These are phyloP conservation scores for Trachelus stipa DNA, from an alignment of 2,888 invertebrate species.

Conservation along the genomic window DNA sequence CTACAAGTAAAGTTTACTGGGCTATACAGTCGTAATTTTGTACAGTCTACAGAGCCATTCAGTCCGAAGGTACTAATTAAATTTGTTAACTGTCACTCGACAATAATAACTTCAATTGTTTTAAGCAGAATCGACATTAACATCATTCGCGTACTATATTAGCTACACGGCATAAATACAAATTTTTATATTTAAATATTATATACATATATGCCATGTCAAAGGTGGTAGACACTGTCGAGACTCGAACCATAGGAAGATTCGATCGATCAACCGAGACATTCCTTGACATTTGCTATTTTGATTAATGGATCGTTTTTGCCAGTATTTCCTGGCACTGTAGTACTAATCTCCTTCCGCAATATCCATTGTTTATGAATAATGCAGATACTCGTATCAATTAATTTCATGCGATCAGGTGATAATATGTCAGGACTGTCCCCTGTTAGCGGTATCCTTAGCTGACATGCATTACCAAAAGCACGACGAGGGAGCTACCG, in stretches of 20 bases:
- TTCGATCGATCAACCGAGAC: neutral
- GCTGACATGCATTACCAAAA: neutral
- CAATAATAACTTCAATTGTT: neutral
- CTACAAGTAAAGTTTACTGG: neutral
- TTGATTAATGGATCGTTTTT: constrained; percentile 1
- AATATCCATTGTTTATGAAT: neutral
- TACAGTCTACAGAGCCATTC: neutral
- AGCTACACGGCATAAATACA: neutral
- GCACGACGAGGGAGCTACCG: neutral
- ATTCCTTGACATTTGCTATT: neutral
- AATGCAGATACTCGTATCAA: neutral
- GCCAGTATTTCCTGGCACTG: neutral
- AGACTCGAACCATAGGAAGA: neutral
- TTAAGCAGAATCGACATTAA: neutral
- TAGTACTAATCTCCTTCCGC: neutral
- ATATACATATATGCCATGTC: neutral
- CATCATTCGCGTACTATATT: neutral
- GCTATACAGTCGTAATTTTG: neutral
- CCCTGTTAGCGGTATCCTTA: neutral
- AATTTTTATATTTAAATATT: neutral
- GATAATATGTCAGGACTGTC: neutral
- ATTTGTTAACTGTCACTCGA: neutral
- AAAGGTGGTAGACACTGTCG: neutral
- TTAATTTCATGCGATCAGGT: neutral
- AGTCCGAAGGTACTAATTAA: neutral